Conservation (phyloP, 2,797 vertebrate species). For the Myiothlypis chrysogaster region DNA sequence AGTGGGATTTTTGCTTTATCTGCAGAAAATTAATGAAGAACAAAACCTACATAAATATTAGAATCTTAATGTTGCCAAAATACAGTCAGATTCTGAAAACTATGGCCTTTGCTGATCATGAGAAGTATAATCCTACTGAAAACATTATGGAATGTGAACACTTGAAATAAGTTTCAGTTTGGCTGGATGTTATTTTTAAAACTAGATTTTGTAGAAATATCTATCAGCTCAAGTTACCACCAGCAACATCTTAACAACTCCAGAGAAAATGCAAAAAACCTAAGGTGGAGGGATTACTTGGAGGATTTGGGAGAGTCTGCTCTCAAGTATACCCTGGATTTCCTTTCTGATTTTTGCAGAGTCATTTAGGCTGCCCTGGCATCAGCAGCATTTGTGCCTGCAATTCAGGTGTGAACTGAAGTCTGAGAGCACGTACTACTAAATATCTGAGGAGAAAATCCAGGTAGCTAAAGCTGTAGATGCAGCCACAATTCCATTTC, state of each 20-base stretch:
- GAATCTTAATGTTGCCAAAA: not conserved
- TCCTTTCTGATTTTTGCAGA: not conserved
- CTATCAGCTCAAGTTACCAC: not conserved
- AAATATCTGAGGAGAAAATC: not conserved
- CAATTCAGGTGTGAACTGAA: not conserved
- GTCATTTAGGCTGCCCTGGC: not conserved
- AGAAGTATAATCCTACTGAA: not conserved
- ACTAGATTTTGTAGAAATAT: not conserved
- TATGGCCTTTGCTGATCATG: fast-evolving
- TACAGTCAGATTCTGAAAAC: not conserved
- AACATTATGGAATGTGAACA: not conserved
- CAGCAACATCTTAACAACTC: not conserved
- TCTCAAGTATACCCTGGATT: not conserved
- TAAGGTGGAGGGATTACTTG: not conserved
- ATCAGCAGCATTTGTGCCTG: not conserved
- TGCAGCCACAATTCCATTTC: not conserved
- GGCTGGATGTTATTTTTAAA: not conserved
- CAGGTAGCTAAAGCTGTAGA: not conserved
- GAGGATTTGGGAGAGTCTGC: not conserved
- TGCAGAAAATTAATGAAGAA: not conserved
- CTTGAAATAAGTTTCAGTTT: not conserved
- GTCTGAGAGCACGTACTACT: not conserved
- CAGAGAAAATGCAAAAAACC: not conserved
- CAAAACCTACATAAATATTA: not conserved
- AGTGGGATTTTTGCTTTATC: not conserved